phyloP scores from a whole-genome alignment of 2,797 vertebrate species.

The Vireo griseus region DNA sequence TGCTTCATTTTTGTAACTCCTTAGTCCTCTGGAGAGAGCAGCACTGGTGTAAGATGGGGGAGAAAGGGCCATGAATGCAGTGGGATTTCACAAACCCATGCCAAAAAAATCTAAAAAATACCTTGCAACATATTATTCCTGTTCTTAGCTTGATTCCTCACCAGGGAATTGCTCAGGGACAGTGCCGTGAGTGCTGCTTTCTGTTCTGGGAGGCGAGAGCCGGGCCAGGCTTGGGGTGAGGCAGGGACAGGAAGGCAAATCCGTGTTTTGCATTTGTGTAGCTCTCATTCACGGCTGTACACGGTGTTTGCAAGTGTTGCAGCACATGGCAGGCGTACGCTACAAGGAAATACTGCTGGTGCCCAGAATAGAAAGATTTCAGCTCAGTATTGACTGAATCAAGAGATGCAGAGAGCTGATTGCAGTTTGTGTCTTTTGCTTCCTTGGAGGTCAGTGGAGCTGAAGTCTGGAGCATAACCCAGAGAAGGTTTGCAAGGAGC shows the following conservation, averaged over 20 bases:
- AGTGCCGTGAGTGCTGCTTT: background rate
- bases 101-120: background rate
- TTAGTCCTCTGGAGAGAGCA: background rate
- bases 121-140: background rate
- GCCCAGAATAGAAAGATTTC: conserved; percentile 49
- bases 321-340: conserved; percentile 42
- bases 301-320: conserved; percentile 28
- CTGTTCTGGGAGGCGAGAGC: background rate
- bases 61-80: background rate
- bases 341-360: background rate
- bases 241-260: conserved; percentile 44
- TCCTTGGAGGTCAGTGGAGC: background rate
- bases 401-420: background rate
- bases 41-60: background rate
- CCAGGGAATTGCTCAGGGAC: background rate
- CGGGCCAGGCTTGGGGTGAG: background rate
- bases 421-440: background rate
- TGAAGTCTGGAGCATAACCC: background rate
- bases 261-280: conserved; percentile 33
- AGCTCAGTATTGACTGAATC: conserved; percentile 51
- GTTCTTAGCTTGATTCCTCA: background rate
- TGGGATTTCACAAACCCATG: background rate
- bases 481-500: background rate
- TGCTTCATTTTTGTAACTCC: background rate
- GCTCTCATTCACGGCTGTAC: conserved; percentile 26